Evolutionary conservation across 1,140 invertebrate genomes (phyloP), one percentile per base, ranked within the genome.

Genomic region (Hyposmocoma kahamanoa): DNA sequence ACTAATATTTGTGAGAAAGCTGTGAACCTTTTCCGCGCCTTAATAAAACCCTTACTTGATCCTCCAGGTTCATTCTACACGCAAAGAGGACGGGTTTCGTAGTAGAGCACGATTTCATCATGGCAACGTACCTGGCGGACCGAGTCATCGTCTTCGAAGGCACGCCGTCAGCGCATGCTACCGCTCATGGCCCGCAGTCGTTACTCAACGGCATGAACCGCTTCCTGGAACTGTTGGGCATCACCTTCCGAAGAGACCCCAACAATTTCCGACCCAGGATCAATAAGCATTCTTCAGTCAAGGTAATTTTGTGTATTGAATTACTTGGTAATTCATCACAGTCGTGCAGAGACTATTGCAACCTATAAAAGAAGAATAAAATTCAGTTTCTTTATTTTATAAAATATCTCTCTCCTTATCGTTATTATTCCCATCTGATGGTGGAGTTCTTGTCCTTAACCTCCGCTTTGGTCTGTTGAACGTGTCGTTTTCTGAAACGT

Each of bases 71-170:
- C 78, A 98, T 99, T 84, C 88, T 99, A 28, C 98, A 99, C 74
- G 96, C 98, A 0, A 99, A 99, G 88, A 98, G 99, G 81, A 99
- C 98, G 20, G 98, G 97, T 21, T 99, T 99, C 85, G 94, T 99
- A 21, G 98, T 99, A 0, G 98, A 99, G 90, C 98, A 99, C 92
- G 98, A 99, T 90, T 99, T 99, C 73, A 99, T 99, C 46, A 99
- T 99, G 98, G 97, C 98, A 1, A 99, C 98, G 0, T 99, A 99
- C 87, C 89, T 99, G 30, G 97, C 98, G 11, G 98, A 99, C 87
- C 90, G 98, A 43, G 98, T 99, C 0, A 98, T 99, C 65, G 98
- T 99, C 17, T 99, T 99, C 84, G 98, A 99, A 77, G 98, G 98
- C 28, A 84, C 79, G 43, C 98, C 98, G 0, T 98, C 97, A 0